These are phyloP conservation scores for Rhynchotus rufescens DNA, from an alignment of 2,797 vertebrate species.

Conservation along the genomic window DNA sequence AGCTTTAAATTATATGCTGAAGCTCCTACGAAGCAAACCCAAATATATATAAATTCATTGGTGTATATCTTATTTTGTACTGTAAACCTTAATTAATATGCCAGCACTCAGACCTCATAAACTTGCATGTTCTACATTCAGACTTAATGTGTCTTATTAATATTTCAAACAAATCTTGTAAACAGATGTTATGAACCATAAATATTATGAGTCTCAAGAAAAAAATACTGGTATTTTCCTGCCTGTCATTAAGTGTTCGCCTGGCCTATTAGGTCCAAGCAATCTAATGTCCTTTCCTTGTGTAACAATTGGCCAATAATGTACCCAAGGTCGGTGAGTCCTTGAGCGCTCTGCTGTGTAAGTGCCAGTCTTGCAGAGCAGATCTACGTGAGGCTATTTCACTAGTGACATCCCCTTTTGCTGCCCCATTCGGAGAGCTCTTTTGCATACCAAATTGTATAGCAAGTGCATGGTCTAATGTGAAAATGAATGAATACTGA, in stretches of 20 bases:
- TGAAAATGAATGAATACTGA: neutral
- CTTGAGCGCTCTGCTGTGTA: neutral
- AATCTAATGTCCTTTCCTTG: neutral
- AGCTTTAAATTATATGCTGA: neutral
- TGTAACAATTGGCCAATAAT: neutral
- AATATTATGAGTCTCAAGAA: neutral
- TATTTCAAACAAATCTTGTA: constrained; percentile 43
- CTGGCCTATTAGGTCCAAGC: neutral
- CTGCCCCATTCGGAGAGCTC: neutral
- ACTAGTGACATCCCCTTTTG: neutral
- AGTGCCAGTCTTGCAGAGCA: neutral
- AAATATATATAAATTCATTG: neutral
- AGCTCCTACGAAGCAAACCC: neutral
- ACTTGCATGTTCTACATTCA: neutral
- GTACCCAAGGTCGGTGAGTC: constrained; percentile 34
- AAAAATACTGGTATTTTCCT: neutral
- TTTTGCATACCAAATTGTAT: neutral
- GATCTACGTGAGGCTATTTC: neutral
- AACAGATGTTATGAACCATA: neutral
- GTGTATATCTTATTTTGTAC: neutral
- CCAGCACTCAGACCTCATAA: constrained; percentile 1
- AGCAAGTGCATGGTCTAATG: neutral
- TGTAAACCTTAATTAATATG: constrained; percentile 4
- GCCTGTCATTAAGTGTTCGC: neutral
- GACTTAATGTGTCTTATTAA: neutral